Base-by-base conservation (phyloP, 1,140 invertebrate genomes). In the Papilio aristodemus region DNA sequence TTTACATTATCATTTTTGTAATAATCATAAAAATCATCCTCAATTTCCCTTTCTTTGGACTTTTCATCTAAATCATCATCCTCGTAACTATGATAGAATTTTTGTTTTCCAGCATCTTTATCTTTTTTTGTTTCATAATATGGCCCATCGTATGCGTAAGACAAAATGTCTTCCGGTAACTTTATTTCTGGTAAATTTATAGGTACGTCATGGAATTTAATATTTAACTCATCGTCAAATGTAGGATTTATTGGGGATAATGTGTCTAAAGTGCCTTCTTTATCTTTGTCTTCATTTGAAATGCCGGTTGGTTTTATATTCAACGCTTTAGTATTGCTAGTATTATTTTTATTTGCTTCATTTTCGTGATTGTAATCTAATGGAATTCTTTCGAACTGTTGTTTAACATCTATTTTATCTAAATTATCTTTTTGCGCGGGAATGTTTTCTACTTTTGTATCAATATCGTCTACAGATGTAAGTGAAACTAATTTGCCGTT, bases 311-410 rank as follows among this genome's bases (percentile, higher is more conserved):
- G 46, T 54, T 54, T 25, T 17, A 25, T 54, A 9, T 11, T 17
- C n/a, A 10, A 22, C 0, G 32, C 27, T 68, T 64, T 54, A 67
- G 67, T 57, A 50, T 68, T 66, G 69, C 69, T 73, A 19, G 13
- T 22, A 19, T 38, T 75, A 36, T 78, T 67, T 75, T 78, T 46
- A 38, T 72, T 68, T 50, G 77, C 72, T 59, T 77, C 64, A 43
- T 82, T 64, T 25, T 62, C 79, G 66, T 92, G 90, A 54, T 88
- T 90, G 69, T 92, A 91, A 81, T 91, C 75, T 54, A 86, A 72
- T 27, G 91, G 90, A 66, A 92, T 91, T 75, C 87, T 82, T 84
- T 92, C 90, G 75, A 92, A 91, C 70, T 92, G 81, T 77, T 91
- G 83, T 73, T 92, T 92, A 8, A 89, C 75, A 60, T 90, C 74